A percentile compares a stretch with the other conserved stretches of the same genome.
Evolutionary conservation across 2,888 invertebrate genomes (phyloP).

Genomic region (Apotomis turbidana): DNA sequence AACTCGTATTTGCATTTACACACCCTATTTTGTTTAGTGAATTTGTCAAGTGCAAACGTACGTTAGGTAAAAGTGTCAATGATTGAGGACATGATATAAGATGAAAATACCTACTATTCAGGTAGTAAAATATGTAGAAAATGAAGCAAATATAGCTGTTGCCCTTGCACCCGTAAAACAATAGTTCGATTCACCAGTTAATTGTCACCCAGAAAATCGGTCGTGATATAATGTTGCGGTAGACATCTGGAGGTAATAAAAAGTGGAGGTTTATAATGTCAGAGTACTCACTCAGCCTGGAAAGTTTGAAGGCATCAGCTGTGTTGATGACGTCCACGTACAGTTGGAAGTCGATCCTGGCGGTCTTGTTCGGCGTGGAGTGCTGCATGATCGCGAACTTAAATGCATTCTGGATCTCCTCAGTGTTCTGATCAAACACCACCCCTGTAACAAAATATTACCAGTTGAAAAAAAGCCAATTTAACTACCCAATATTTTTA

Average conservation of each 20-base stretch:
- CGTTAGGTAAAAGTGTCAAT: no score
- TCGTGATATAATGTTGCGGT: not conserved
- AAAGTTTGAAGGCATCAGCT: constrained; percentile 95
- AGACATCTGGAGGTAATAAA: not conserved
- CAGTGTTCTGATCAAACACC: constrained; percentile 94
- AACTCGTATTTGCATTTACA: no score
- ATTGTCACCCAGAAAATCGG: no score
- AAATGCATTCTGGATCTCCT: constrained; percentile 94
- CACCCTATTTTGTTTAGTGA: no score
- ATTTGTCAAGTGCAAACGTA: no score
- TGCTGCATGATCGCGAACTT: constrained; percentile 92
- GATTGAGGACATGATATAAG: no score
- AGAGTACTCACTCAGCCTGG: constrained; percentile 91
- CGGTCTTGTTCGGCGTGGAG: constrained; percentile 88
- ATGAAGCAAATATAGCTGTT: no score
- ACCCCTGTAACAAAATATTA: constrained; percentile 85
- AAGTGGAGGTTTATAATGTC: not conserved
- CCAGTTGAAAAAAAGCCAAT: not conserved
- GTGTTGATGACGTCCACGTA: constrained; percentile 95
- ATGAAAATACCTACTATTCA: no score
- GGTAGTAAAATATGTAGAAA: no score
- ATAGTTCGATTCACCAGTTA: no score
- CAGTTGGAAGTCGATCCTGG: constrained; percentile 90
- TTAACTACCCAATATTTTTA: not conserved
- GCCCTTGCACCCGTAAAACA: no score